Conservation (phyloP, 2,888 invertebrate genomes). For the Pollenia amentaria region DNA sequence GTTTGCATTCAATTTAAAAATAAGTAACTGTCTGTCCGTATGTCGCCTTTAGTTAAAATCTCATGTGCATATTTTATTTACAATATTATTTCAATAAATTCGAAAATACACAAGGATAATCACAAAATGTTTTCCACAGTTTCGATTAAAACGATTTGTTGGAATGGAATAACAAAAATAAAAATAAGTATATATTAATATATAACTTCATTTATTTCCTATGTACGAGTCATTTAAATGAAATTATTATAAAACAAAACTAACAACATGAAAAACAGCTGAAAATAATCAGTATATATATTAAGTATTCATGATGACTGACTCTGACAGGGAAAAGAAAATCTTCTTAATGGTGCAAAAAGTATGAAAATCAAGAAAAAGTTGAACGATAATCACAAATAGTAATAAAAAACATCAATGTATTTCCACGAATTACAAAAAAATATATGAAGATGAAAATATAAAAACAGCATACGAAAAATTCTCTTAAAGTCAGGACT, state of each 20-base stretch:
- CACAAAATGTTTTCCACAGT: background rate
- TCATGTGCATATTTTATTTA: slow-evolving; percentile 22
- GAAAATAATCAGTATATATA: slow-evolving; percentile 49
- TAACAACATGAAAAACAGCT: background rate
- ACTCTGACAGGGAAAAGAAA: slow-evolving; percentile 18
- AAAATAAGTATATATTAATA: background rate
- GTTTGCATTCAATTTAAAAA: slow-evolving; percentile 5
- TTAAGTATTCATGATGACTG: slow-evolving; percentile 48
- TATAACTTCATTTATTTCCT: background rate
- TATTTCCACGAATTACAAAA: too few species aligned
- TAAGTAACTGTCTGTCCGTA: background rate
- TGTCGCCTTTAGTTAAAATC: background rate
- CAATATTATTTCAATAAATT: slow-evolving; percentile 23
- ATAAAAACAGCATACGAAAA: background rate
- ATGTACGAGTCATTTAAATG: background rate
- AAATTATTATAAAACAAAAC: background rate
- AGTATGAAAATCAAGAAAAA: slow-evolving; percentile 1
- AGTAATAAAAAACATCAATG: background rate
- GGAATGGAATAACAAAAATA: background rate
- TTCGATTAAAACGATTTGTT: slow-evolving; percentile 1
- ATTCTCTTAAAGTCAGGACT: background rate
- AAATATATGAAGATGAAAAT: too few species aligned
- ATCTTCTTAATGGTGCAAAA: slow-evolving; percentile 18
- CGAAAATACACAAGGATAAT: background rate
- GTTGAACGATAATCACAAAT: slow-evolving; percentile 1